These are phyloP conservation scores for Loripinus fragilis DNA, from an alignment of 2,888 invertebrate genomes.

Conservation along the genomic window DNA sequence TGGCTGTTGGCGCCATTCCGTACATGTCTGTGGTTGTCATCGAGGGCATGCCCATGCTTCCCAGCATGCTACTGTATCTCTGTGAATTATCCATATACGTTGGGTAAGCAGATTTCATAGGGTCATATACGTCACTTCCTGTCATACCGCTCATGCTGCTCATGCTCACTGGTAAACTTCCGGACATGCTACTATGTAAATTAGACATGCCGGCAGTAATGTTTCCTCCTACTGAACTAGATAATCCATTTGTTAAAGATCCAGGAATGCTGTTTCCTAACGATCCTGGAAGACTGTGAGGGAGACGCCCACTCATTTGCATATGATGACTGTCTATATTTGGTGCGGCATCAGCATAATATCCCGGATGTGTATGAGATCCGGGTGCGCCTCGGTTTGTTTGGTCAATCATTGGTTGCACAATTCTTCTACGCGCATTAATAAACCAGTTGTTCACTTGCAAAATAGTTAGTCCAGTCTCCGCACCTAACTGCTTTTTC, in stretches of 20 bases:
- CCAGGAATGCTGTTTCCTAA: conserved; percentile 25
- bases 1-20: conserved; percentile 31
- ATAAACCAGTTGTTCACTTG: conserved; percentile 66
- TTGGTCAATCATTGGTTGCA: conserved; percentile 66
- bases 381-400: conserved; percentile 60
- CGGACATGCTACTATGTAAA: neutral
- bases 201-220: conserved; percentile 45
- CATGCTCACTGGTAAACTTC: conserved; percentile 19
- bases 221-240: conserved; percentile 17
- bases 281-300: conserved; percentile 27
- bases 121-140: conserved; percentile 54
- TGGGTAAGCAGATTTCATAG: conserved; percentile 56
- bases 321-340: conserved; percentile 42
- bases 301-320: conserved; percentile 29
- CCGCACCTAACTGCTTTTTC: conserved; percentile 60
- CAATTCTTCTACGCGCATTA: conserved; percentile 60
- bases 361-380: conserved; percentile 52
- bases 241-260: conserved; percentile 35
- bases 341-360: conserved; percentile 47
- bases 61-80: conserved; percentile 42
- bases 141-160: conserved; percentile 38
- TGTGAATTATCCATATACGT: conserved; percentile 56
- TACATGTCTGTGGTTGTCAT: conserved; percentile 56
- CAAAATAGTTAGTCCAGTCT: conserved; percentile 61
- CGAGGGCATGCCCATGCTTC: conserved; percentile 39